Evolutionary conservation across 2,797 vertebrate species (phyloP), one percentile per base, ranked within the genome.

Genomic region (Hippocampus kuda): DNA sequence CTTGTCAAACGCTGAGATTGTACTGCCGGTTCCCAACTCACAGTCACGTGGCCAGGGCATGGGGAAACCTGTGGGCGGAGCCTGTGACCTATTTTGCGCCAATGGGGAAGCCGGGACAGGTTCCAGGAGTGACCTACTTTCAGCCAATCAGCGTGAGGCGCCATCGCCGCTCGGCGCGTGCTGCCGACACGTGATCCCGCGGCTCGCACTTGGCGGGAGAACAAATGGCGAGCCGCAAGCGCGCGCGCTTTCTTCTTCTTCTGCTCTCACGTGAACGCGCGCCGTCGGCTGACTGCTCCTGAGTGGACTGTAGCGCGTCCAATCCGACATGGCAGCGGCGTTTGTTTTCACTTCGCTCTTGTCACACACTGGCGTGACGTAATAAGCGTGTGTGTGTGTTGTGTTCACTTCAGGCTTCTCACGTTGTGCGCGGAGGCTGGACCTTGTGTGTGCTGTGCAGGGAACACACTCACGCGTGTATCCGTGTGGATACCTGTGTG

Each of bases 41-140:
- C 69, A 42, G 83, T 92, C 91, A 92, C 91, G 90, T 80, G 91
- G 91, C 88, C 69, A 22, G 84, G 3, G 87, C 87, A 89, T 87
- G 74, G 86, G 85, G 85, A 83, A 81, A 71, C 72, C 85, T 72
- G 68, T 88, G 90, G 94, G 93, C 86, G 93, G 92, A 88, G 90
- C 88, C 72, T 89, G 75, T 93, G 93, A 93, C 93, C 93, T 93
- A 94, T 76, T 92, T 94, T 91, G 82, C 72, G 16, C 95, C 94
- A 97, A 96, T 95, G 6, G 76, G 26, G 64, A 76, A 51, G 18
- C n/a, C 15, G 73, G 7, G 63, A 77, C 70, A 71, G 79, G 84
- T 77, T 83, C 90, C 88, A 81, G 89, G 30, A 61, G 76, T 93
- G 94, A 95, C 94, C 94, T 91, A 95, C 70, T 85, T 92, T 89